Conservation (phyloP, 1,140 invertebrate species). For the Odontomachus brunneus region DNA sequence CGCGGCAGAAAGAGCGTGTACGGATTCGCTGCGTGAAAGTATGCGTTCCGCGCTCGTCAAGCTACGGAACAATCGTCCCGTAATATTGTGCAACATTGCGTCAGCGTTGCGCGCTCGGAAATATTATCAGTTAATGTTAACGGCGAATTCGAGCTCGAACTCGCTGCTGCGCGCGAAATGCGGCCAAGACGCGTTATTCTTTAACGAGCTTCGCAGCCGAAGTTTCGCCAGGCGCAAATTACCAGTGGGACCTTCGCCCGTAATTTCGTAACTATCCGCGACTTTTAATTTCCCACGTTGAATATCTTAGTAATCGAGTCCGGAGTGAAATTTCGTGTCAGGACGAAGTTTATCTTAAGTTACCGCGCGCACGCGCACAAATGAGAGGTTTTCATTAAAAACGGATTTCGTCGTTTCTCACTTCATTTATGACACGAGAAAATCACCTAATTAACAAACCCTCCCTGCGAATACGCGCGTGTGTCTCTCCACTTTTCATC, state of each 20-base stretch:
- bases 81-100: too few species aligned
- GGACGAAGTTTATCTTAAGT: conserved; percentile 17
- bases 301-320: neutral
- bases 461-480: too few species aligned
- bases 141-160: neutral
- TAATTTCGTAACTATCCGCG: conserved; percentile 19
- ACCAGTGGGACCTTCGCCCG: neutral
- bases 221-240: conserved; percentile 28
- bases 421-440: neutral
- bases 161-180: neutral
- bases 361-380: conserved; percentile 3
- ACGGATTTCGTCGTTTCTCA: neutral
- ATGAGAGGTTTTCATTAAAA: conserved; percentile 36
- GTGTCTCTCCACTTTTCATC: too few species aligned
- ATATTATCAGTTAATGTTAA: conserved; percentile 6
- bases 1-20: too few species aligned
- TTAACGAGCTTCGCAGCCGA: conserved; percentile 18
- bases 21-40: too few species aligned
- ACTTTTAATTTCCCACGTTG: conserved; percentile 40
- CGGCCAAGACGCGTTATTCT: neutral
- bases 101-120: neutral
- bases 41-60: too few species aligned
- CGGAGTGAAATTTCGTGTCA: neutral
- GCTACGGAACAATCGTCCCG: too few species aligned
- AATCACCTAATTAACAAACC: too few species aligned